phyloP scores from a whole-genome alignment of 2,113 vertebrate genomes.

The Myocastor coypus region DNA sequence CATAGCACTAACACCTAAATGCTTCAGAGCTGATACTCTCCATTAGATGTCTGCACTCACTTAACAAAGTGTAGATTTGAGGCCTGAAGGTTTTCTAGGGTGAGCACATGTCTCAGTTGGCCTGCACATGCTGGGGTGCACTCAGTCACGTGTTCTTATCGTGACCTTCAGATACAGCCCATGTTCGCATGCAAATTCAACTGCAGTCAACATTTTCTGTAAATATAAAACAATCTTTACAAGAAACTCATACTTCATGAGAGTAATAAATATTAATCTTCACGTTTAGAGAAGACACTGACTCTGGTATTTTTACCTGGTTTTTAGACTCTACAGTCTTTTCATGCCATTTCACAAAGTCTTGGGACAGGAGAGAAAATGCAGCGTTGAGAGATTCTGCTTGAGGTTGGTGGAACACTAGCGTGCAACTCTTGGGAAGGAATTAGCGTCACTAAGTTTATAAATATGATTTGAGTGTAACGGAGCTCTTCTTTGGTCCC shows the following conservation, averaged over 20 bases:
- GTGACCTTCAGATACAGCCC: neutral
- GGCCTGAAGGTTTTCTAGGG: neutral
- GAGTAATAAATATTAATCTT: neutral
- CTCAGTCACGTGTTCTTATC: neutral
- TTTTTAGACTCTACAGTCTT: neutral
- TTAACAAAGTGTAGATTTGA: neutral
- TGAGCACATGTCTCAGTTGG: neutral
- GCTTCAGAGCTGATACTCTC: neutral
- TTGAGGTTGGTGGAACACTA: neutral
- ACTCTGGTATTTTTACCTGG: neutral
- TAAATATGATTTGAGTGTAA: neutral
- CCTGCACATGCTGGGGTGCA: rapidly evolving
- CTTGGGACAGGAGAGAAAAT: neutral
- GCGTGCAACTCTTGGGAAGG: neutral
- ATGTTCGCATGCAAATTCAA: neutral
- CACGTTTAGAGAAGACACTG: neutral
- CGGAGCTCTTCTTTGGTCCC: neutral
- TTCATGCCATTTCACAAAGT: slow-evolving; percentile 45
- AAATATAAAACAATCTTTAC: neutral
- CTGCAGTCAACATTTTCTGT: neutral
- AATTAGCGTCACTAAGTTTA: neutral
- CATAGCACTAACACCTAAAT: neutral
- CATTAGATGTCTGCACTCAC: neutral
- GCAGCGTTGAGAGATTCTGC: neutral
- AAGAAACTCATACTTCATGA: slow-evolving; percentile 37